phyloP scores from a whole-genome alignment of 2,113 vertebrate genomes.

The Eleginops maclovinus region DNA sequence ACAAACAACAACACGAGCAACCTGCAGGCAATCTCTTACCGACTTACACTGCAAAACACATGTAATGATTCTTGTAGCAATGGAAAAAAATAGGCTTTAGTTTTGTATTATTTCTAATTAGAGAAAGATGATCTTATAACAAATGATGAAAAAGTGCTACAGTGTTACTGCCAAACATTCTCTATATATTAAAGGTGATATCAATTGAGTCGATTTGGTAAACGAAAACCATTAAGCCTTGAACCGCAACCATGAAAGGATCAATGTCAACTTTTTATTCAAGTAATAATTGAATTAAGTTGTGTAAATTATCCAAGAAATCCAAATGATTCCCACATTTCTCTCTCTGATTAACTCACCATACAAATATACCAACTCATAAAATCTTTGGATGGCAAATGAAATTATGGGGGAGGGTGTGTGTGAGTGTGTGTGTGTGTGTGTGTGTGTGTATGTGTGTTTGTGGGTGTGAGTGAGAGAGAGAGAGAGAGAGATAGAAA shows the following conservation, averaged over 20 bases:
- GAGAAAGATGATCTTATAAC: not conserved
- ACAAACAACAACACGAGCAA: constrained; percentile 54
- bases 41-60: constrained; percentile 29
- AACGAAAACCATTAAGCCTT: too few relatives aligned
- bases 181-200: not conserved
- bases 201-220: not conserved
- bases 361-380: constrained; percentile 60
- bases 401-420: constrained; percentile 62
- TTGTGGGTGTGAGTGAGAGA: constrained; percentile 13
- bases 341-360: constrained; percentile 9
- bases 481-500: not conserved
- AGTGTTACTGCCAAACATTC: not conserved
- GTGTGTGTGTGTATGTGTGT: constrained; percentile 24
- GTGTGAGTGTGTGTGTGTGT: constrained; percentile 26
- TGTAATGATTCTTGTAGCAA: constrained; percentile 15
- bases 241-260: not conserved
- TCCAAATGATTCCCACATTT: constrained; percentile 16
- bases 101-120: constrained; percentile 12
- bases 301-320: constrained; percentile 13
- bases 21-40: constrained; percentile 20
- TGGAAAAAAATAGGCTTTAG: not conserved
- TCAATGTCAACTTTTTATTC: constrained; percentile 8
- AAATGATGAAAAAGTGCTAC: not conserved
- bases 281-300: not conserved
- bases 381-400: constrained; percentile 58